phyloP scores from a whole-genome alignment of 2,797 vertebrate species.

The Eidolon dupreanum region DNA sequence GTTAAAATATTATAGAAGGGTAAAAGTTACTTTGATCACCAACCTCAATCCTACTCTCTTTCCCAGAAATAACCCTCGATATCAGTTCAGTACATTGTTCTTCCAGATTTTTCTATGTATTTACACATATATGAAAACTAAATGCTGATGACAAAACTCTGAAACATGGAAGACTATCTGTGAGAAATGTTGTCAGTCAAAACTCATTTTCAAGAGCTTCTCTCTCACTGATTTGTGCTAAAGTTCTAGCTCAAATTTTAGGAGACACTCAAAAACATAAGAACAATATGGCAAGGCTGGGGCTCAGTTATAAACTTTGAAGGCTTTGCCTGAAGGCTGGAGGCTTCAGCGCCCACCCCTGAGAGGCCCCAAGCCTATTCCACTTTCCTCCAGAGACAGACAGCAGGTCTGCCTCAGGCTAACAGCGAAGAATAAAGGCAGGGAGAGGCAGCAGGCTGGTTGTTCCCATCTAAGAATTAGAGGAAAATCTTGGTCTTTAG shows the following conservation, averaged over 20 bases:
- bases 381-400: neutral
- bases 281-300: neutral
- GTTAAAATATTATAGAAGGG: neutral
- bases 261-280: neutral
- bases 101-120: neutral
- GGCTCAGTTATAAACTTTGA: neutral
- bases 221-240: neutral
- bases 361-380: neutral
- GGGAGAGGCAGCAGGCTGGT: neutral
- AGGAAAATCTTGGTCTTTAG: neutral
- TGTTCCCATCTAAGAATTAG: neutral
- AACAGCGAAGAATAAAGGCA: neutral
- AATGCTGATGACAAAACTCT: neutral
- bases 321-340: neutral
- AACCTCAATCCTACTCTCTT: neutral
- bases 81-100: neutral
- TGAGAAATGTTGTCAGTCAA: neutral
- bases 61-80: neutral
- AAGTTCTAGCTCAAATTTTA: neutral
- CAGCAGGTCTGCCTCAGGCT: neutral
- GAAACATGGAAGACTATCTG: neutral
- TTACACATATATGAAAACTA: neutral
- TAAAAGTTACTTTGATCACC: neutral
- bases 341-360: neutral
- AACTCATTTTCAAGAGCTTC: neutral